Evolutionary conservation across 1,140 invertebrate species (phyloP), one percentile per base, ranked within the genome.

Genomic region (Marisa cornuarietis): DNA sequence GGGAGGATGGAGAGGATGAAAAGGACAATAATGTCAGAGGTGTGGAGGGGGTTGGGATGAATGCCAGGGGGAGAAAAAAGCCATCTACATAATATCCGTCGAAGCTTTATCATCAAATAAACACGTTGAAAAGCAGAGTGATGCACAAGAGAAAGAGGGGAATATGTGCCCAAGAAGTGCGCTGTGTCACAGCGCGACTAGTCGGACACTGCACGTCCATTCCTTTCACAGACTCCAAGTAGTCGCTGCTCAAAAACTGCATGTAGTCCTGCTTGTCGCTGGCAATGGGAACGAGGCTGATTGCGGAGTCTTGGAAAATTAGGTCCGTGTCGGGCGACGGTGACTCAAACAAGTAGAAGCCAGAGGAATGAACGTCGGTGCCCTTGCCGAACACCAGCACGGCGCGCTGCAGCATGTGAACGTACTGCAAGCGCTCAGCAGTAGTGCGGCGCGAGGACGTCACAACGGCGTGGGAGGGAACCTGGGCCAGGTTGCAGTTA

Each of bases 381-480:
- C 49, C 51, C 74, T 86, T 86, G 13, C 83, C 82, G 66, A 66
- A 83, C 73, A 22, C 20, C 18, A 52, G 71, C 69, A 52, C 52
- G 14, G 52, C 80, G 51, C 74, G 71, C 62, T 78, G 80, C 13
- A 84, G 68, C 22, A 84, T 78, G 54, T 69, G 68, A 75, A 71
- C 81, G 58, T 80, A 83, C 65, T 81, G 76, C 49, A 61, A 65
- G 66, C 73, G 52, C 18, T 78, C 69, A 5, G 68, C 66, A 10
- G n/a, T 20, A 20, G 76, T 93, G 87, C 97, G 97, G 83, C 94
- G 94, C 11, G 95, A 94, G 69, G 96, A 92, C 0, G 96, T 95
- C n/a, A 99, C 96, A 26, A 98, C 92, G 0, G 97, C 97, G 85
- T 98, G 97, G 0, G 96, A 94, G 66, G 96, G 95, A 0, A 98